Conservation (phyloP, 2,797 vertebrate genomes). For the Propithecus deckenii region DNA sequence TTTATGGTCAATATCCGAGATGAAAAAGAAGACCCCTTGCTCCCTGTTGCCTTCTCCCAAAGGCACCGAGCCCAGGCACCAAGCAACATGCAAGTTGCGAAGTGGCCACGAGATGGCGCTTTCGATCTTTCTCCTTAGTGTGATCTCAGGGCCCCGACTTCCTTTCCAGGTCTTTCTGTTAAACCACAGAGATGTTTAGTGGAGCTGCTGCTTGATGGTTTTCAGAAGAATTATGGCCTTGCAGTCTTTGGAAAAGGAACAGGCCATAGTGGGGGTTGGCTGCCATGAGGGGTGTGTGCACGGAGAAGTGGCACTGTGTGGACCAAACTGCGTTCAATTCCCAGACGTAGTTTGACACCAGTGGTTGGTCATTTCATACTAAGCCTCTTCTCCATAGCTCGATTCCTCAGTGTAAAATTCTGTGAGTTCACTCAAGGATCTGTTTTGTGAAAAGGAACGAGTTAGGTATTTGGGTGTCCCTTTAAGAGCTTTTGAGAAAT, state of each 20-base stretch:
- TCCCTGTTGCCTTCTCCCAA: not conserved
- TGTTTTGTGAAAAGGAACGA: not conserved
- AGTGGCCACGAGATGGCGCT: slow-evolving; percentile 59
- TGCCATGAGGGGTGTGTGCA: not conserved
- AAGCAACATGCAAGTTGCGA: not conserved
- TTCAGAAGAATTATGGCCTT: not conserved
- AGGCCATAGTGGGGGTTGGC: not conserved
- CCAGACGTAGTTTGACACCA: not conserved
- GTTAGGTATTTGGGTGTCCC: not conserved
- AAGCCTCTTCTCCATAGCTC: not conserved
- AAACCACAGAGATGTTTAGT: not conserved
- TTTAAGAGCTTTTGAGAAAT: not conserved
- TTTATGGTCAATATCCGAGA: not conserved
- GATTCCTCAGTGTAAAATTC: not conserved
- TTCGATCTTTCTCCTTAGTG: not conserved
- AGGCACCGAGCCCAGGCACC: not conserved
- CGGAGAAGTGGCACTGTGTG: not conserved
- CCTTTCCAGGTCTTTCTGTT: not conserved
- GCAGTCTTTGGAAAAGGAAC: not conserved
- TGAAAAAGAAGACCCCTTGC: not conserved
- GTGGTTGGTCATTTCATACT: not conserved
- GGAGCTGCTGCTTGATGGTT: not conserved
- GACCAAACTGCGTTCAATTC: not conserved
- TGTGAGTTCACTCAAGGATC: not conserved
- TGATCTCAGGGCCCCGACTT: rapidly evolving